These are phyloP conservation scores for Dromas ardeola DNA, from an alignment of 2,113 vertebrate genomes.

Conservation along the genomic window DNA sequence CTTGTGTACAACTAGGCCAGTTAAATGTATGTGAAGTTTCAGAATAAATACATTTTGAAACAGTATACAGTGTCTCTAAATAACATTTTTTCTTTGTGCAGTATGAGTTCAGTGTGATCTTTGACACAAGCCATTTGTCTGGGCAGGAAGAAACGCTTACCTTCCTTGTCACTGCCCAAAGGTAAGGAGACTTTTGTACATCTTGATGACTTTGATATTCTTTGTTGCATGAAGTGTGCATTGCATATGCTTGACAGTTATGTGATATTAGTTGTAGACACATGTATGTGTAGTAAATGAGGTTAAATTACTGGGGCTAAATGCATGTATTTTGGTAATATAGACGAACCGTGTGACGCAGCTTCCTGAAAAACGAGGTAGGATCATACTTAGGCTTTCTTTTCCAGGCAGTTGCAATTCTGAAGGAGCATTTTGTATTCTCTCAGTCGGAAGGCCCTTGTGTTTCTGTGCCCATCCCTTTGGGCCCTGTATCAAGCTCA, in stretches of 20 bases:
- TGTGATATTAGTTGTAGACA: background rate
- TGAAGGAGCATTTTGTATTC: background rate
- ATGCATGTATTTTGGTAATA: background rate
- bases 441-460: background rate
- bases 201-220: background rate
- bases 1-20: background rate
- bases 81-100: constrained; percentile 54
- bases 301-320: background rate
- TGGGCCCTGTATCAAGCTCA: background rate
- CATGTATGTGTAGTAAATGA: background rate
- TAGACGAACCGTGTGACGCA: background rate
- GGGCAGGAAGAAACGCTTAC: constrained; percentile 87
- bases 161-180: constrained; percentile 90
- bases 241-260: background rate
- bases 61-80: background rate
- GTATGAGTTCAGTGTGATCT: constrained; percentile 94
- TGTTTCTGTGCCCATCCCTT: background rate
- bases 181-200: constrained; percentile 67
- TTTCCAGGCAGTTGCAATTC: background rate
- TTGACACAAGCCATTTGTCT: constrained; percentile 92
- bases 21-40: background rate
- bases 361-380: background rate
- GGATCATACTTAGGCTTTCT: background rate
- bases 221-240: background rate
- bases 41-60: background rate